These are phyloP conservation scores for Pyrgilauda ruficollis DNA, from an alignment of 2,113 vertebrate species.

Conservation along the genomic window DNA sequence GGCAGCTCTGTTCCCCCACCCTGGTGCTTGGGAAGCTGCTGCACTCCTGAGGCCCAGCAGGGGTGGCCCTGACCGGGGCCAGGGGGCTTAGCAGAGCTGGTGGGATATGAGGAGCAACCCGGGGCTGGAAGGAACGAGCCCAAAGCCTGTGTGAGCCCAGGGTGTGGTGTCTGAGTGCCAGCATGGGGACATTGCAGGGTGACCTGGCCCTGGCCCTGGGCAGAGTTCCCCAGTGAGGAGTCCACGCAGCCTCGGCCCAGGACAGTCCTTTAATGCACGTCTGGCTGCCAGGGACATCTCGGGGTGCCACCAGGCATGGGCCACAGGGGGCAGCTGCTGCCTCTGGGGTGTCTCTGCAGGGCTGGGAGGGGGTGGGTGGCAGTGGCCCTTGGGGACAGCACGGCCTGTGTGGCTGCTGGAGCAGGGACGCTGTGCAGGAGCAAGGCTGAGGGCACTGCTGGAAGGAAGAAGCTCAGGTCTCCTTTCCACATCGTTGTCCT, in stretches of 20 bases:
- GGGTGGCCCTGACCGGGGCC: accelerated
- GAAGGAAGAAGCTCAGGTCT: neutral
- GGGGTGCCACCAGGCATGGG: neutral
- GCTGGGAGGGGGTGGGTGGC: neutral
- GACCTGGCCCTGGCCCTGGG: neutral
- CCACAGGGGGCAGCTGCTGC: neutral
- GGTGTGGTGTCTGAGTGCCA: accelerated
- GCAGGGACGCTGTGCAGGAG: accelerated
- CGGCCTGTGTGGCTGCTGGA: accelerated
- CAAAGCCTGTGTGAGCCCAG: neutral
- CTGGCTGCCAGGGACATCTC: neutral
- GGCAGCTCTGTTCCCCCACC: neutral
- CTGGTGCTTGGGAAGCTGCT: neutral
- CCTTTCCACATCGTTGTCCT: neutral
- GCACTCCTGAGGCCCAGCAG: accelerated
- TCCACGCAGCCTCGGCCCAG: accelerated
- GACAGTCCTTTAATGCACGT: slow-evolving; percentile 33
- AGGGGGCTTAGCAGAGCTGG: neutral
- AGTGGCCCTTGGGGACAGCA: neutral
- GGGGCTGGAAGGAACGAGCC: neutral
- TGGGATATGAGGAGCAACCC: neutral
- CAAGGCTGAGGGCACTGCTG: neutral
- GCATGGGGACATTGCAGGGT: neutral
- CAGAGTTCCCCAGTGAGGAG: neutral
- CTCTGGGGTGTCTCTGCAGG: neutral